These are phyloP conservation scores for Parasteatoda lunata DNA, from an alignment of 2,888 invertebrate species.

Conservation along the genomic window DNA sequence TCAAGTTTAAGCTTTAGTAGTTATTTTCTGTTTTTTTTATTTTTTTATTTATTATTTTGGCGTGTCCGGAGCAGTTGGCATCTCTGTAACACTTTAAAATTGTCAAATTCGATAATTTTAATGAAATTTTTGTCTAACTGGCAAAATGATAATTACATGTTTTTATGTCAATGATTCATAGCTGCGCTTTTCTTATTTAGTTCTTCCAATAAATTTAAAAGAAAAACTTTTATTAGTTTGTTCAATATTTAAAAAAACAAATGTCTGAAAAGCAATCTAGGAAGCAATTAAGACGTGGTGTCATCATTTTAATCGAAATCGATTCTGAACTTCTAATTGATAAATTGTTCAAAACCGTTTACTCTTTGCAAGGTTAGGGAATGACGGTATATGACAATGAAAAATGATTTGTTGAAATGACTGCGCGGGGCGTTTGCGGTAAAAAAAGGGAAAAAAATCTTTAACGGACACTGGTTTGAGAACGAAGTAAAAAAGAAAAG, in stretches of 20 bases:
- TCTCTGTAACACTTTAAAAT: too few species aligned
- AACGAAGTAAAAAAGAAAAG: background rate
- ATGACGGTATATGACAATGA: conserved; percentile 38
- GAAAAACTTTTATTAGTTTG: too few species aligned
- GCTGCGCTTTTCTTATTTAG: too few species aligned
- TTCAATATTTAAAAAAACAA: background rate
- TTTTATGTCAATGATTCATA: too few species aligned
- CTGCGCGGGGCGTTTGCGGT: background rate
- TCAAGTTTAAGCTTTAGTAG: too few species aligned
- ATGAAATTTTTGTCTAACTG: too few species aligned
- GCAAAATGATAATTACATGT: too few species aligned
- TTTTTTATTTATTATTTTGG: too few species aligned
- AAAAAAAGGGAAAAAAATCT: conserved; percentile 4
- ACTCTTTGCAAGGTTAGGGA: background rate
- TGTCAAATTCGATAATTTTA: too few species aligned
- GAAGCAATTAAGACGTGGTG: background rate
- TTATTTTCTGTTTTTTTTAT: too few species aligned
- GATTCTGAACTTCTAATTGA: conserved; percentile 31
- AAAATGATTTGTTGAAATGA: conserved; percentile 12
- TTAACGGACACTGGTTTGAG: background rate
- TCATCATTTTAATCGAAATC: conserved; percentile 19
- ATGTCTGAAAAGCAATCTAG: background rate
- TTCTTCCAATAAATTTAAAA: too few species aligned
- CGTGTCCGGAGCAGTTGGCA: too few species aligned
- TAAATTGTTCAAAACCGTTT: background rate